A percentile compares a stretch with the other conserved stretches of the same genome.
Evolutionary conservation across 2,113 vertebrate species (phyloP).

Genomic region (Mormyrus iriodes): DNA sequence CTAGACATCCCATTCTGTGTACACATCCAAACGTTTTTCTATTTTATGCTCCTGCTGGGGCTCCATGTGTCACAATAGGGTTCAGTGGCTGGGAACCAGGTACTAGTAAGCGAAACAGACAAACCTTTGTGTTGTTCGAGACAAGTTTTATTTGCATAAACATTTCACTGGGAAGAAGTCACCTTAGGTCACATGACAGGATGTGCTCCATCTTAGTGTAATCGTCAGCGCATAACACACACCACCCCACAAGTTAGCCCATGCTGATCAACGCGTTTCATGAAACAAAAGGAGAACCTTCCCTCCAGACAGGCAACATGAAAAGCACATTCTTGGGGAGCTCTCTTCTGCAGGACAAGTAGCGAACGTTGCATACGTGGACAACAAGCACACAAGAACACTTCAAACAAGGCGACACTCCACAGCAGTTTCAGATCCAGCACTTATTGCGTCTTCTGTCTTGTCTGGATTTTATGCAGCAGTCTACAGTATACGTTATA

Average conservation of each 20-base stretch:
- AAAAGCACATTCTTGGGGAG: conserved; percentile 56
- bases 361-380: conserved; percentile 40
- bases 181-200: conserved; percentile 53
- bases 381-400: conserved; percentile 46
- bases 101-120: neutral
- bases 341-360: conserved; percentile 48
- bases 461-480: conserved; percentile 44
- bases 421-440: conserved; percentile 65
- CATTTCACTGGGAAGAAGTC: conserved; percentile 51
- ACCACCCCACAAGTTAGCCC: conserved; percentile 10
- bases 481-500: conserved; percentile 52
- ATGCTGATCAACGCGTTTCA: neutral
- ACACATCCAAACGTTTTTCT: neutral
- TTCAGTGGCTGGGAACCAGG: neutral
- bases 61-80: neutral
- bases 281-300: conserved; percentile 40
- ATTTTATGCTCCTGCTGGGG: neutral
- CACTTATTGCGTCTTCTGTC: conserved; percentile 53
- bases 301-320: conserved; percentile 15
- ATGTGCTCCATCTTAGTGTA: conserved; percentile 50
- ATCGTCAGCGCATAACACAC: conserved; percentile 40
- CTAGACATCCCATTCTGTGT: neutral
- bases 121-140: conserved; percentile 40
- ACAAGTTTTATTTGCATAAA: conserved; percentile 67
- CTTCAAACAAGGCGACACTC: conserved; percentile 57